Percentiles rank a stretch among this genome's conserved stretches.
Evolutionary conservation across 2,113 vertebrate species (phyloP).

Genomic region (Callorhinus ursinus): DNA sequence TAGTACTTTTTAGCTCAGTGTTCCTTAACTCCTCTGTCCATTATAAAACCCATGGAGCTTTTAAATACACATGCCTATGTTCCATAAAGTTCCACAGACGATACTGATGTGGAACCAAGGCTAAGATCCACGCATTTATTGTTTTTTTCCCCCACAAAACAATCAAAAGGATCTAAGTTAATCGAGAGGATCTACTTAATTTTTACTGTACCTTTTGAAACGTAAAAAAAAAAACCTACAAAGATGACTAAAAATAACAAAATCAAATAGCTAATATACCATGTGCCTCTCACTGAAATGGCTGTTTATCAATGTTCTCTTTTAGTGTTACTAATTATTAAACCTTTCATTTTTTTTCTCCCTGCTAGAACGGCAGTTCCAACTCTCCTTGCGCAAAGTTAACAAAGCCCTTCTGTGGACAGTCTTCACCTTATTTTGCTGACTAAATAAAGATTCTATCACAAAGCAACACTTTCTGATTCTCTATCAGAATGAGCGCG

Average conservation of each 20-base stretch:
- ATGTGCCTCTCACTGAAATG: not conserved
- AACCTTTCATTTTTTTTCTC: not conserved
- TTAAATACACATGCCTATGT: not conserved
- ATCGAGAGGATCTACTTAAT: not conserved
- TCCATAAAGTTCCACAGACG: not conserved
- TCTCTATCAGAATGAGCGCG: not conserved
- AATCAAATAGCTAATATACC: slow-evolving; percentile 32
- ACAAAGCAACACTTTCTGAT: slow-evolving; percentile 32
- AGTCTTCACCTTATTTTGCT: not conserved
- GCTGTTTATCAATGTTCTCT: not conserved
- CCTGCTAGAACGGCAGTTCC: not conserved
- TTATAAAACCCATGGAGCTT: not conserved
- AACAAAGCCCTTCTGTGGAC: not conserved
- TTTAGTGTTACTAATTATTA: slow-evolving; percentile 36
- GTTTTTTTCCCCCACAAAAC: not conserved
- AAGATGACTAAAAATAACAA: slow-evolving; percentile 32
- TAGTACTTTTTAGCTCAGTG: not conserved
- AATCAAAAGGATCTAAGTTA: slow-evolving; percentile 1
- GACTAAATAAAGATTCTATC: slow-evolving; percentile 35
- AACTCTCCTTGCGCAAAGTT: not conserved
- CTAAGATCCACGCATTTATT: not conserved
- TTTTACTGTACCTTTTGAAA: slow-evolving; percentile 35
- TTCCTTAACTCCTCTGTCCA: not conserved
- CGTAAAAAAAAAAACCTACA: not conserved
- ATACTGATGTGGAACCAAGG: not conserved